Base-by-base conservation (phyloP, 2,113 vertebrate genomes). In the Ochotona curzoniae region DNA sequence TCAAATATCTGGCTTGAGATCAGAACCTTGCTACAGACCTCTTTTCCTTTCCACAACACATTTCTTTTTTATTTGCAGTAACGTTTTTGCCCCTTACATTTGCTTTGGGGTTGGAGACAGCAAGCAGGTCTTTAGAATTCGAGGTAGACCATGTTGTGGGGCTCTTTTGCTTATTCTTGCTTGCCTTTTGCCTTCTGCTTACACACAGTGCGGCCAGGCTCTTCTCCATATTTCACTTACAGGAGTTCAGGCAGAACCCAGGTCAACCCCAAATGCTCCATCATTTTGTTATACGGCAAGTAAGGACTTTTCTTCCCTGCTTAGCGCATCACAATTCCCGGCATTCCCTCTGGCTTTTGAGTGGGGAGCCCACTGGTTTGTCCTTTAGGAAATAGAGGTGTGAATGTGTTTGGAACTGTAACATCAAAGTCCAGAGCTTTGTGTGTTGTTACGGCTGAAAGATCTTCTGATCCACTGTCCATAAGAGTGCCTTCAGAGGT, bases 1-100 rank as follows among this genome's bases (percentile, higher is more conserved):
- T 97, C 95, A 96, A 96, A 90, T 93, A 91, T 90, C 97, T 98
- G 97, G 96, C 96, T 94, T 0, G 0, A 3, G 83, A 96, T 96
- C 95, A 95, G 91, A 84, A 87, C 66, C 80, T 90, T 84, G 87
- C 23, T 5, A 0, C 21, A 75, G 54, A 54, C 94, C 93, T 96
- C 90, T 96, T 93, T 86, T 82, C 94, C 84, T 73, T 96, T 75
- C 75, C 3, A 0, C 20, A 57, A 14, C 61, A 89, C 32, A 26
- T 54, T 89, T 88, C 73, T 87, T 64, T 63, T 96, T 86, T 71
- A 61, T 90, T 81, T 70, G 86, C 17, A 35, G 26, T 5, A 54
- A 47, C 0, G 0, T 30, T 89, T 21, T 78, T 57, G 32, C 83
- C 70, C 17, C 26, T 86, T 60, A 0, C 0, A 4, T 32, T 93